A percentile compares a stretch with the other conserved stretches of the same genome.
Evolutionary conservation across 2,888 invertebrate species (phyloP).

Genomic region (Cantharis nigra): DNA sequence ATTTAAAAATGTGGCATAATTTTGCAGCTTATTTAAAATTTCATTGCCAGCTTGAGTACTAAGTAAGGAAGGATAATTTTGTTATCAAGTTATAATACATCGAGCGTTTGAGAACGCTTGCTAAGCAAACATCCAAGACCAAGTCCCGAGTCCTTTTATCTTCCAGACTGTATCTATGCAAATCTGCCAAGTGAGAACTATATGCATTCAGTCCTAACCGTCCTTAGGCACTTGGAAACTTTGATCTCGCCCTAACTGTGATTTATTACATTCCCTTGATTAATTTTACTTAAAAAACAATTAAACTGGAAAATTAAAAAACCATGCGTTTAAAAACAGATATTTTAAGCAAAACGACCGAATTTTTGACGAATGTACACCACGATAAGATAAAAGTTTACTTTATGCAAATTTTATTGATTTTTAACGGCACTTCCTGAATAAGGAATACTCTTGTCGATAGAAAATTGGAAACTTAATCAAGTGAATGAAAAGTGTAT

Average conservation of each 20-base stretch:
- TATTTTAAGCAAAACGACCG: constrained; percentile 3
- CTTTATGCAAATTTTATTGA: constrained; percentile 25
- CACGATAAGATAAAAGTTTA: constrained; percentile 34
- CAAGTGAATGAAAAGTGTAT: neutral
- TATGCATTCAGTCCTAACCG: constrained; percentile 33
- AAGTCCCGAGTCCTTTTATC: constrained; percentile 31
- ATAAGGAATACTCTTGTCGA: constrained; percentile 9
- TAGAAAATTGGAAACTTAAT: neutral
- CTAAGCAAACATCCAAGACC: constrained; percentile 28
- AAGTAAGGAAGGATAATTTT: neutral
- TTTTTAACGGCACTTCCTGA: constrained; percentile 8
- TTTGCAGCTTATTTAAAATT: neutral
- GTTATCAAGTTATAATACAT: neutral
- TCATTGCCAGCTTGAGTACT: neutral
- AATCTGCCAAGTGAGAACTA: constrained; percentile 34
- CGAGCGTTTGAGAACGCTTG: constrained; percentile 26
- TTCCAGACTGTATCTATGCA: constrained; percentile 38
- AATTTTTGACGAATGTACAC: constrained; percentile 31
- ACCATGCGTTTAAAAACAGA: neutral
- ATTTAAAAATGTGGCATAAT: neutral
- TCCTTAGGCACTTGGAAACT: constrained; percentile 36
- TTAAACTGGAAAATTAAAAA: neutral
- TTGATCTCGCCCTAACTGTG: constrained; percentile 25
- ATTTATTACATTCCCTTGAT: constrained; percentile 27
- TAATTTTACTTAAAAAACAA: constrained; percentile 10